Conservation (phyloP, 2,797 vertebrate species). For the Serranus cabrilla region DNA sequence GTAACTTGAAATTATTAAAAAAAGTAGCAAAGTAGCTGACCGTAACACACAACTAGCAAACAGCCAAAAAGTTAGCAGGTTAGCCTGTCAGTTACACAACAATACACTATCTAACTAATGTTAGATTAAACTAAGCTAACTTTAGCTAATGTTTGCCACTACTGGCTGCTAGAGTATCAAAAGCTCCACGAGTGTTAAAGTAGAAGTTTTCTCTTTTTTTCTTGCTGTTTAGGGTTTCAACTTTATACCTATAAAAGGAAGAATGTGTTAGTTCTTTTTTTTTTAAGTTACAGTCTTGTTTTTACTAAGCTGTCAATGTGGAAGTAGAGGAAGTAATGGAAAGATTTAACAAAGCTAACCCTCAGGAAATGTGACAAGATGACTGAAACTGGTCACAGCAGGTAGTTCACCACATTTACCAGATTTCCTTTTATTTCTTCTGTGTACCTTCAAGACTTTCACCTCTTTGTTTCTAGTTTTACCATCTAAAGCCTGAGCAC, state of each 20-base stretch:
- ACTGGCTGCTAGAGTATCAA: no score
- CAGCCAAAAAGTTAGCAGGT: background rate
- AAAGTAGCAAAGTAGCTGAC: no score
- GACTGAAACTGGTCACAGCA: background rate
- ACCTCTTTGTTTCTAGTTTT: slow-evolving; percentile 23
- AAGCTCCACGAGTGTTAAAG: no score
- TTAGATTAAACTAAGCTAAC: no score
- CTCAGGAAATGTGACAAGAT: slow-evolving; percentile 2
- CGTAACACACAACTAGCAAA: no score
- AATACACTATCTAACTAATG: background rate
- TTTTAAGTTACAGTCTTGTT: background rate
- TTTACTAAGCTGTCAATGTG: background rate
- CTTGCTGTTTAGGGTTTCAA: background rate
- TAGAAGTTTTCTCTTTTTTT: background rate
- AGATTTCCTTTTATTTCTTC: background rate
- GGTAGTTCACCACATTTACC: slow-evolving; percentile 6
- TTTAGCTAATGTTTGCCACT: no score
- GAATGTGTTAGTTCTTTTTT: background rate
- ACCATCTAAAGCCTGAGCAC: background rate
- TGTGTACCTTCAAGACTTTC: background rate
- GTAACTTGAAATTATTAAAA: no score
- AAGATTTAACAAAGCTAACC: background rate
- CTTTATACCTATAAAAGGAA: slow-evolving; percentile 11
- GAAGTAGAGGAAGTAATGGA: slow-evolving; percentile 9
- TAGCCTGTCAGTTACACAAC: background rate